Evolutionary conservation across 2,797 vertebrate species (phyloP).

Genomic region (Chromis chromis): DNA sequence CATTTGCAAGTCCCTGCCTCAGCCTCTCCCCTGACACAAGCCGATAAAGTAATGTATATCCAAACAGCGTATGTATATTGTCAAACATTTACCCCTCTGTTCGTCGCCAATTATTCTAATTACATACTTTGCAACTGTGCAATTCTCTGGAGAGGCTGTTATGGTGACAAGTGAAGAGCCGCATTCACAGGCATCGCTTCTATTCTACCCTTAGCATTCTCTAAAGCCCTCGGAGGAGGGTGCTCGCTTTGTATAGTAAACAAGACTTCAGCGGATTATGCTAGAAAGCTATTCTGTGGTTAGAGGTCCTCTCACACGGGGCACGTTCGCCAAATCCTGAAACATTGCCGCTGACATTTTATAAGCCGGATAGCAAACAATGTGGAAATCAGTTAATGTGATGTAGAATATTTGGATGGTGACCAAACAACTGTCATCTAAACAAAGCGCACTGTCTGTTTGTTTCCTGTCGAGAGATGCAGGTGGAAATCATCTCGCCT

Average conservation of each 20-base stretch:
- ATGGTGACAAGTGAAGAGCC: conserved; percentile 59
- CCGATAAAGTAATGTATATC: conserved; percentile 51
- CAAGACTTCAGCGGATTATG: conserved; percentile 73
- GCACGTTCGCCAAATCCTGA: conserved; percentile 63
- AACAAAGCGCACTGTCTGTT: conserved; percentile 28
- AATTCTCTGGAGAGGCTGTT: conserved; percentile 69
- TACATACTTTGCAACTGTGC: conserved; percentile 64
- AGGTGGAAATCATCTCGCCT: conserved; percentile 19
- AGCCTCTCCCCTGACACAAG: not conserved
- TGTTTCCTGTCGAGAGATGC: conserved; percentile 24
- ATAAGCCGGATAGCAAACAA: conserved; percentile 68
- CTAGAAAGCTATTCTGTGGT: conserved; percentile 66
- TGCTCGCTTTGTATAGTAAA: conserved; percentile 71
- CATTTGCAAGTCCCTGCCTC: conserved; percentile 23
- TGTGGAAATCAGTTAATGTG: conserved; percentile 56
- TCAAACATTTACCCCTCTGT: conserved; percentile 51
- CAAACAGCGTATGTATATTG: conserved; percentile 36
- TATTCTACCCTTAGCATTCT: conserved; percentile 56
- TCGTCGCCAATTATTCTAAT: conserved; percentile 71
- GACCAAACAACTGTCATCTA: conserved; percentile 51
- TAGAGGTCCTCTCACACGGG: conserved; percentile 63
- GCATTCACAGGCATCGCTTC: conserved; percentile 42
- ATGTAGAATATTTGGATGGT: conserved; percentile 42
- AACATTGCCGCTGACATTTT: conserved; percentile 69
- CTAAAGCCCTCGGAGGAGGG: conserved; percentile 52